phyloP scores from a whole-genome alignment of 2,888 invertebrate genomes.

The Dascillus cervinus region DNA sequence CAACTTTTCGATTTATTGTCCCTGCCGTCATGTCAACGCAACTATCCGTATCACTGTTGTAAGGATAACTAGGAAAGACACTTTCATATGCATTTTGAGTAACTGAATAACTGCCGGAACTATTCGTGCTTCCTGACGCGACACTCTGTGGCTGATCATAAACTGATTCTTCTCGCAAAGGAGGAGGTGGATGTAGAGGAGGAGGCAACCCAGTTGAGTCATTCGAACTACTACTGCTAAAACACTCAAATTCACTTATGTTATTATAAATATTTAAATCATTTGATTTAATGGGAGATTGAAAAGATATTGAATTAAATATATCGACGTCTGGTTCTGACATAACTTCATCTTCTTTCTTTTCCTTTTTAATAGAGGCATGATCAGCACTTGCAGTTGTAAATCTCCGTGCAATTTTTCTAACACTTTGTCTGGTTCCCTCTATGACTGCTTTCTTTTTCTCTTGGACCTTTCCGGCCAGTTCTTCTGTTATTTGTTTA shows the following conservation, averaged over 20 bases:
- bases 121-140: slow-evolving; percentile 34
- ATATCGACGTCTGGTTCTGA: slow-evolving; percentile 35
- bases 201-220: slow-evolving; percentile 43
- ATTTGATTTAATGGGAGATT: slow-evolving; percentile 47
- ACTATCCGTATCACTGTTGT: slow-evolving; percentile 30
- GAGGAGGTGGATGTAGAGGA: slow-evolving; percentile 53
- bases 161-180: slow-evolving; percentile 48
- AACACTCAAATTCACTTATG: slow-evolving; percentile 27
- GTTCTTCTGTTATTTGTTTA: slow-evolving; percentile 51
- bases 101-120: slow-evolving; percentile 24
- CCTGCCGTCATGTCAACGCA: slow-evolving; percentile 23
- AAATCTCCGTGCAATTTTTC: slow-evolving; percentile 35
- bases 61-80: slow-evolving; percentile 39
- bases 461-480: slow-evolving; percentile 48
- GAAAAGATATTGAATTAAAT: slow-evolving; percentile 59
- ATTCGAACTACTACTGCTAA: slow-evolving; percentile 16
- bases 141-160: slow-evolving; percentile 48
- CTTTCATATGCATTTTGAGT: slow-evolving; percentile 37
- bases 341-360: slow-evolving; percentile 22
- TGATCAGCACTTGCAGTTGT: slow-evolving; percentile 16
- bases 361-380: slow-evolving; percentile 14
- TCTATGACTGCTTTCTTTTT: slow-evolving; percentile 56
- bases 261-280: slow-evolving; percentile 26
- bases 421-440: slow-evolving; percentile 48
- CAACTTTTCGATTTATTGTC: slow-evolving; percentile 26